Conservation (phyloP, 2,113 vertebrate genomes). For the Chrysochloris asiatica region DNA sequence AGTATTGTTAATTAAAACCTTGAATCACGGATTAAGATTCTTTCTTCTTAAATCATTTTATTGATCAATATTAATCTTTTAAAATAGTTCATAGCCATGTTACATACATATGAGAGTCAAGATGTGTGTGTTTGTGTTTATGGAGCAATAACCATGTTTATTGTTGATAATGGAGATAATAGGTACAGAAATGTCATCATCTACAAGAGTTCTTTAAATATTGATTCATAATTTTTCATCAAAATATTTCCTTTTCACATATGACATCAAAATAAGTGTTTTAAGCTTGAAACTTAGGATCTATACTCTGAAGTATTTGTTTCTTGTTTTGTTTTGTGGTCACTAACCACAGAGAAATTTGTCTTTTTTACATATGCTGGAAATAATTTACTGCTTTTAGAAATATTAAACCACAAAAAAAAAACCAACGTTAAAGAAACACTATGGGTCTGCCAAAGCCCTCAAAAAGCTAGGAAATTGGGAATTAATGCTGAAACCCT, state of each 20-base stretch:
- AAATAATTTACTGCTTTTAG: conserved; percentile 89
- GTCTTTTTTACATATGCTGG: conserved; percentile 86
- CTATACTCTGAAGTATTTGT: conserved; percentile 80
- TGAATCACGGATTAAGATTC: conserved; percentile 25
- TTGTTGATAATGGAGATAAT: conserved; percentile 48
- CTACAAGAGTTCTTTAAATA: conserved; percentile 61
- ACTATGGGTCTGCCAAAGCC: conserved; percentile 82
- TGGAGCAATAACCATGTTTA: conserved; percentile 36
- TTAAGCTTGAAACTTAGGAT: conserved; percentile 80
- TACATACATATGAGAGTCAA: not conserved
- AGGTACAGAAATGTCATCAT: conserved; percentile 60
- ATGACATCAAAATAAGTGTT: conserved; percentile 80
- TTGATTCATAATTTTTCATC: conserved; percentile 59
- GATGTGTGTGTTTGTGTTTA: not conserved
- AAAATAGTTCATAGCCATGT: conserved; percentile 43
- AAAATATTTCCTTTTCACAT: conserved; percentile 67
- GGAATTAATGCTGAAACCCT: conserved; percentile 81
- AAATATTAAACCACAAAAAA: conserved; percentile 87
- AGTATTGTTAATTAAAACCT: conserved; percentile 32
- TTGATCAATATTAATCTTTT: conserved; percentile 55
- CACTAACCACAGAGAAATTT: conserved; percentile 88
- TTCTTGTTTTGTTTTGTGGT: conserved; percentile 88
- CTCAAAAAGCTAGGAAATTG: conserved; percentile 85
- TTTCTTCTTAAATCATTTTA: conserved; percentile 62
- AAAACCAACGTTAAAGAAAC: conserved; percentile 82